A percentile compares a stretch with the other conserved stretches of the same genome.
Conservation (phyloP, 2,888 invertebrate species). For the Colletes collaris region DNA sequence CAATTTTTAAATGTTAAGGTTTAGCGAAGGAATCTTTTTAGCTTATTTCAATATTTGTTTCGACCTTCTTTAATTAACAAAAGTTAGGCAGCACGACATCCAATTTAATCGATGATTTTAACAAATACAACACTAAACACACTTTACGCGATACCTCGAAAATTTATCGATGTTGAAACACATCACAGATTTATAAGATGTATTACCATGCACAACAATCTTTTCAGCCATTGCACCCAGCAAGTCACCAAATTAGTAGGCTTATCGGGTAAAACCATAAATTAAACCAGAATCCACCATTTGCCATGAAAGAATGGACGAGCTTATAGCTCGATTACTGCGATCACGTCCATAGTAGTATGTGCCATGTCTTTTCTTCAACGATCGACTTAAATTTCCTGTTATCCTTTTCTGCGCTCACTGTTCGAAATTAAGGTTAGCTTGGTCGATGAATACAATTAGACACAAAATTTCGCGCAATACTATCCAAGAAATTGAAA, state of each 20-base stretch:
- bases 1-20: not conserved
- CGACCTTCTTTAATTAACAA: not conserved
- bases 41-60: not conserved
- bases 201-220: conserved; percentile 37
- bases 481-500: conserved; percentile 36
- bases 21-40: not conserved
- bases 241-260: conserved; percentile 31
- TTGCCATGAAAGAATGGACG: conserved; percentile 60
- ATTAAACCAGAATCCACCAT: conserved; percentile 57
- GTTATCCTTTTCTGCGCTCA: conserved; percentile 2
- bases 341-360: conserved; percentile 63
- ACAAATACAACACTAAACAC: conserved; percentile 26
- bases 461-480: conserved; percentile 57
- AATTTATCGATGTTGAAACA: conserved; percentile 20
- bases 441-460: not conserved
- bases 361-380: conserved; percentile 29
- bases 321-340: conserved; percentile 66
- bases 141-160: conserved; percentile 36
- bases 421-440: conserved; percentile 6
- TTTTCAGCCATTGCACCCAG: conserved; percentile 48
- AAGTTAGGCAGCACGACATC: not conserved
- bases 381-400: conserved; percentile 28
- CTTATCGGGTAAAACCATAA: conserved; percentile 47
- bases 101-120: conserved; percentile 10
- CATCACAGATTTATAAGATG: conserved; percentile 24